Evolutionary conservation across 1,140 invertebrate genomes (phyloP).

Genomic region (Latrodectus geometricus): DNA sequence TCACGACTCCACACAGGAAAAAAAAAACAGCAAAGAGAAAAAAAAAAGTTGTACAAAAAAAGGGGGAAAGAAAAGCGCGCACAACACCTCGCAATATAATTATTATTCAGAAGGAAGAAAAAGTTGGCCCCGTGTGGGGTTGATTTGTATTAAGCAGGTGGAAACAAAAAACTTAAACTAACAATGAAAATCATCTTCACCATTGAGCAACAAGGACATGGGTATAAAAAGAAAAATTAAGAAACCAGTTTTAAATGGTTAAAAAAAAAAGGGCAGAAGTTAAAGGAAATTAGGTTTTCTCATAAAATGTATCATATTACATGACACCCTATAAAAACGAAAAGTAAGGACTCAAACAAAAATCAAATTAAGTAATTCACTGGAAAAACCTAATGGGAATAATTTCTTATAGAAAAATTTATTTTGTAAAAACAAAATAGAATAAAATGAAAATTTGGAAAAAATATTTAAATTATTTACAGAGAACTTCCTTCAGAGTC

Average conservation of each 20-base stretch:
- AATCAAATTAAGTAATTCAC: no score
- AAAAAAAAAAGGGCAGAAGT: slow-evolving; percentile 6
- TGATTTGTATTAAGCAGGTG: slow-evolving; percentile 56
- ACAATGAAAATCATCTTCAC: slow-evolving; percentile 41
- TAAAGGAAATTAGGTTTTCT: neutral
- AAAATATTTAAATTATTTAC: no score
- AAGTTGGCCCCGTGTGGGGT: slow-evolving; percentile 17
- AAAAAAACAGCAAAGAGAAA: slow-evolving; percentile 1
- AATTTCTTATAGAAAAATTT: no score
- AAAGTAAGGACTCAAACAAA: no score
- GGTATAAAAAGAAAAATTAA: slow-evolving; percentile 14
- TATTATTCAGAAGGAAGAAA: slow-evolving; percentile 49
- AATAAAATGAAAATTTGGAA: no score
- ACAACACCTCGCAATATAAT: slow-evolving; percentile 50
- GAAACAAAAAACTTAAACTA: slow-evolving; percentile 56
- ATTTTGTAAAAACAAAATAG: no score
- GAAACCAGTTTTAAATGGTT: slow-evolving; percentile 31
- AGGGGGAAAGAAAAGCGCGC: slow-evolving; percentile 24
- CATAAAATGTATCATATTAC: no score
- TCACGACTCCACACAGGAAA: slow-evolving; percentile 43
- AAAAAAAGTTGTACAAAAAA: slow-evolving; percentile 31
- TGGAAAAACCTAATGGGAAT: no score
- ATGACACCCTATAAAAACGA: no score
- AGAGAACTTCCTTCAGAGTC: no score
- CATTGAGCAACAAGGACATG: slow-evolving; percentile 44